These are phyloP conservation scores for Helarctos malayanus DNA, from an alignment of 2,797 vertebrate genomes.

Conservation along the genomic window DNA sequence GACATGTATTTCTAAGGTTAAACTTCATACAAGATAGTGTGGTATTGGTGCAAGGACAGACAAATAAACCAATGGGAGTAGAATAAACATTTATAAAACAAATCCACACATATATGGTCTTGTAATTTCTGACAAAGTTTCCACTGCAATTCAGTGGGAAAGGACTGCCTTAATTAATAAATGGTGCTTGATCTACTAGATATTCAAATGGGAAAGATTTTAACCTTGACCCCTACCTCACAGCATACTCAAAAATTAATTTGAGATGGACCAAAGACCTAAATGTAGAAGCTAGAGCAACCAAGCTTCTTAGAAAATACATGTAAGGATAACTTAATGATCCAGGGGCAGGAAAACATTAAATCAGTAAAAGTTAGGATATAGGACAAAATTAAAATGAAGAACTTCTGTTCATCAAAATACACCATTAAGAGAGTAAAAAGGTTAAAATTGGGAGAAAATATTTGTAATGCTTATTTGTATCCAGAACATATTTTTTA, in stretches of 20 bases:
- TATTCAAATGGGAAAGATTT: neutral
- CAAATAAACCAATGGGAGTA: neutral
- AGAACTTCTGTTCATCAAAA: neutral
- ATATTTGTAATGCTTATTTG: neutral
- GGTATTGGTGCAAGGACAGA: neutral
- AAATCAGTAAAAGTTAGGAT: neutral
- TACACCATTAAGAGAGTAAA: neutral
- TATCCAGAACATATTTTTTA: neutral
- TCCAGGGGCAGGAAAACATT: neutral
- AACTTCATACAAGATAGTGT: neutral
- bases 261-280: neutral
- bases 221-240: neutral
- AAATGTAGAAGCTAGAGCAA: neutral
- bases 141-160: neutral
- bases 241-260: neutral
- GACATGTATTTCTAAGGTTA: conserved; percentile 8
- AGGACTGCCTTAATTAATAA: neutral
- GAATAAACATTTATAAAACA: neutral
- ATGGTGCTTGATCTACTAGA: neutral
- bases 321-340: neutral
- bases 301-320: neutral
- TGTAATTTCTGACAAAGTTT: neutral
- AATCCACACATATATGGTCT: neutral
- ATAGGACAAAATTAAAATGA: neutral
- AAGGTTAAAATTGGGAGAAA: neutral